Evolutionary conservation across 2,888 invertebrate species (phyloP), one percentile per base, ranked within the genome.

Genomic region (Chaetogeoica ovagalla): DNA sequence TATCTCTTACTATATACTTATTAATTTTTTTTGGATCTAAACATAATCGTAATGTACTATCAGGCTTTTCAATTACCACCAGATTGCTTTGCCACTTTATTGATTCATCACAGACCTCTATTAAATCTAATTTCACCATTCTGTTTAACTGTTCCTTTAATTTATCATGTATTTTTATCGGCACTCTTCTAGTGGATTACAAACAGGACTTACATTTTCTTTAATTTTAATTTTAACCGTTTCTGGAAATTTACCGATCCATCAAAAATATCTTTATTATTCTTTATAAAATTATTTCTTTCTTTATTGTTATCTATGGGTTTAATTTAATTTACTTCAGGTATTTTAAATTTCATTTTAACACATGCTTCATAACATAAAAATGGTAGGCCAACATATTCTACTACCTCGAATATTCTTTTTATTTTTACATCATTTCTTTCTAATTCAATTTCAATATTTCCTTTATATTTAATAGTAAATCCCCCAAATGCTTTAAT

Each of bases 11-110:
- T 6, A 84, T 72, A 23, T 82, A 77, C 59, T 79, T 65, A 62
- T 84, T 84, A 3, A 84, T 68, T 9, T 83, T 82, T 23, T 70
- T 81, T 0, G 83, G 83, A 62, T 83, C 84, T 23, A 84, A 57
- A 63, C 83, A 84, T 1, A 84, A 23, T 13, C 84, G 52, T 13
- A 84, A 52, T 23, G 83, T 82, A 3, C 81, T 79, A 48, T 82
- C 83, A 11, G 82, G 81, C 68, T 84, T 84, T 59, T 77, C 65
- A 11, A 82, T 81, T 11, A 84, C 52, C 39, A 84, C 81, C 11
- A 83, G 19, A 37, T 83, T 82, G 68, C 82, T 83, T 7, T 83
- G 83, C 83, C 83, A 84, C 11, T 83, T 83, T 11, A 81, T 82
- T 13, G 84, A 83, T 57, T 82, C 76, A 23, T 74, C 81, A 8